phyloP scores from a whole-genome alignment of 2,113 vertebrate species.

The Centropus bengalensis region DNA sequence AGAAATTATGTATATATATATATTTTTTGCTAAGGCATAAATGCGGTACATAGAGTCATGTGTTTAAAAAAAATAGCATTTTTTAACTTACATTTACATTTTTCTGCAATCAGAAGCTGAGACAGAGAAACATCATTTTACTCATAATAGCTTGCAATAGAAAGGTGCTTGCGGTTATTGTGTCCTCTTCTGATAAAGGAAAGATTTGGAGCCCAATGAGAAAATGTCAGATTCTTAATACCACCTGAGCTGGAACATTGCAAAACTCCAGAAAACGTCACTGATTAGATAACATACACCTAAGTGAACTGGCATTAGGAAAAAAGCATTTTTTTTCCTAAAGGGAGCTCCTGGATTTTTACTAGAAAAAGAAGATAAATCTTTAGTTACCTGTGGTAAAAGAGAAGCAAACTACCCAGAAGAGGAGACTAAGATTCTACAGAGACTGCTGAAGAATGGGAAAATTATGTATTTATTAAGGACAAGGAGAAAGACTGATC shows the following conservation, averaged over 20 bases:
- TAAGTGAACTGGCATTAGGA: not conserved
- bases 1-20: not conserved
- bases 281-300: not conserved
- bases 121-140: not conserved
- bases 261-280: not conserved
- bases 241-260: not conserved
- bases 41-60: fast-evolving
- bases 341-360: not conserved
- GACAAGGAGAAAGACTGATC: not conserved
- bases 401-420: not conserved
- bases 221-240: not conserved
- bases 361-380: not conserved
- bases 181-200: not conserved
- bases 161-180: not conserved
- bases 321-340: not conserved
- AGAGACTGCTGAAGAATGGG: not conserved
- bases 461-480: not conserved
- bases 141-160: not conserved
- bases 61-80: not conserved
- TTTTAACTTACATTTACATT: not conserved
- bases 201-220: not conserved
- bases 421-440: not conserved
- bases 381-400: not conserved
- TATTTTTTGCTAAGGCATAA: not conserved
- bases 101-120: not conserved